phyloP scores from a whole-genome alignment of 1,140 invertebrate species.

The Pygmarrhopalites habei region DNA sequence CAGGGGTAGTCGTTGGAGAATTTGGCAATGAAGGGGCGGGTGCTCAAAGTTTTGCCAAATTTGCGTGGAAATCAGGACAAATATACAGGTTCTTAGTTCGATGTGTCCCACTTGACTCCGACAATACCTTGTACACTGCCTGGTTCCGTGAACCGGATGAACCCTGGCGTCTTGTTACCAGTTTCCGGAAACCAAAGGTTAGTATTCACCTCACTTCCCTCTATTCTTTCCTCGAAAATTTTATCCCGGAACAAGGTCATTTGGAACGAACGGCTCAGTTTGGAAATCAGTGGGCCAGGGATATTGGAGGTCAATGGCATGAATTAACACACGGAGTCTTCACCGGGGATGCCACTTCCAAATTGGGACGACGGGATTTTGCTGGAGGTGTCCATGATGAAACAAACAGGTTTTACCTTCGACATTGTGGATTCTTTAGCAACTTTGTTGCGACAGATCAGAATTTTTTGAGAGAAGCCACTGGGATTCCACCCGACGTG shows the following conservation, averaged over 20 bases:
- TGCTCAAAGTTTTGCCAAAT: constrained; percentile 21
- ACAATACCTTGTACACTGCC: constrained; percentile 25
- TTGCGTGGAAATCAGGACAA: constrained; percentile 20
- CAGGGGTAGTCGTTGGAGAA: constrained; percentile 15
- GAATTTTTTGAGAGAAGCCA: constrained; percentile 6
- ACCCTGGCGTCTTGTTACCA: constrained; percentile 25
- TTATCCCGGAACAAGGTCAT: constrained; percentile 26
- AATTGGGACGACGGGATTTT: constrained; percentile 15
- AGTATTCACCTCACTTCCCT: constrained; percentile 5
- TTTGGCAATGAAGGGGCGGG: constrained; percentile 29
- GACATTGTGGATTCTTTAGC: constrained; percentile 31
- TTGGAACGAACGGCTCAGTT: constrained; percentile 18
- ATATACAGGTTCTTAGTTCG: constrained; percentile 24
- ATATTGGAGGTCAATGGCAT: constrained; percentile 19
- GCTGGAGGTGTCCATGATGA: constrained; percentile 10
- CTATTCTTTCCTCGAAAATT: constrained; percentile 36
- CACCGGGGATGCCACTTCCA: constrained; percentile 26
- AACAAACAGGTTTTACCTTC: constrained; percentile 15
- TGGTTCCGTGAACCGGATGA: constrained; percentile 41
- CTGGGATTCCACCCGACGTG: constrained; percentile 3
- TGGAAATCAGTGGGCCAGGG: constrained; percentile 28
- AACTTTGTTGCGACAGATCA: constrained; percentile 14
- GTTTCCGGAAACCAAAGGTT: constrained; percentile 29
- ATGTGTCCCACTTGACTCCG: constrained; percentile 6
- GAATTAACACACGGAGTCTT: constrained; percentile 23